Percentiles rank a stretch among this genome's conserved stretches.
Conservation (phyloP, 2,113 vertebrate species). For the Platichthys flesus region DNA sequence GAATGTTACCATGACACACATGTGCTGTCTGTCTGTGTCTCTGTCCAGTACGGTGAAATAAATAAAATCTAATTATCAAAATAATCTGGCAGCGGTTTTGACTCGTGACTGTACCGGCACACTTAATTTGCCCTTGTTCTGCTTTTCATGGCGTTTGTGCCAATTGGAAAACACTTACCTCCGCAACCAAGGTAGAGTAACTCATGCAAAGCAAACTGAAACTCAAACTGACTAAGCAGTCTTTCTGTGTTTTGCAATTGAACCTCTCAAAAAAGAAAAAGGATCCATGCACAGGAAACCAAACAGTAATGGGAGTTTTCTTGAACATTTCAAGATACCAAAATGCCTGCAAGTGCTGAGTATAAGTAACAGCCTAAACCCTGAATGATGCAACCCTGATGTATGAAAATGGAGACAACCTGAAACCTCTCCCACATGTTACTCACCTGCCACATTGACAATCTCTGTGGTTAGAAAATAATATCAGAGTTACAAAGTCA, state of each 20-base stretch:
- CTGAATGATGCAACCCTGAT: slow-evolving; percentile 23
- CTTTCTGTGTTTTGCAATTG: background rate
- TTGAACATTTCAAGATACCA: slow-evolving; percentile 11
- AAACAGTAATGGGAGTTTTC: background rate
- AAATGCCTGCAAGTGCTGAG: slow-evolving; percentile 28
- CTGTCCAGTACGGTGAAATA: too few relatives aligned
- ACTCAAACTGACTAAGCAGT: background rate
- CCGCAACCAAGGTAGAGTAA: background rate
- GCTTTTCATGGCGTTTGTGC: background rate
- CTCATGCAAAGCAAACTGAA: slow-evolving; percentile 49
- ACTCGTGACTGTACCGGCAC: background rate
- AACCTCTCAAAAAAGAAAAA: background rate
- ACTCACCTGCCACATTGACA: slow-evolving; percentile 89
- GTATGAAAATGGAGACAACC: slow-evolving; percentile 65
- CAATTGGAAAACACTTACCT: background rate
- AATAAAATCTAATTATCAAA: too few relatives aligned
- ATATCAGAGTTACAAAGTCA: slow-evolving; percentile 78
- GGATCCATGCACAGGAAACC: slow-evolving; percentile 28
- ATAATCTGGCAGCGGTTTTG: too few relatives aligned
- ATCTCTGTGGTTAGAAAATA: slow-evolving; percentile 87
- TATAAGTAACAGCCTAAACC: background rate
- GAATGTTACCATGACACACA: too few relatives aligned
- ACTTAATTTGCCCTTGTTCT: too few relatives aligned
- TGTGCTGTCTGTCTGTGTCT: too few relatives aligned
- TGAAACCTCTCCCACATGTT: slow-evolving; percentile 70